These are phyloP conservation scores for Brachynemurus nebulosus DNA, from an alignment of 2,888 invertebrate species.

Conservation along the genomic window DNA sequence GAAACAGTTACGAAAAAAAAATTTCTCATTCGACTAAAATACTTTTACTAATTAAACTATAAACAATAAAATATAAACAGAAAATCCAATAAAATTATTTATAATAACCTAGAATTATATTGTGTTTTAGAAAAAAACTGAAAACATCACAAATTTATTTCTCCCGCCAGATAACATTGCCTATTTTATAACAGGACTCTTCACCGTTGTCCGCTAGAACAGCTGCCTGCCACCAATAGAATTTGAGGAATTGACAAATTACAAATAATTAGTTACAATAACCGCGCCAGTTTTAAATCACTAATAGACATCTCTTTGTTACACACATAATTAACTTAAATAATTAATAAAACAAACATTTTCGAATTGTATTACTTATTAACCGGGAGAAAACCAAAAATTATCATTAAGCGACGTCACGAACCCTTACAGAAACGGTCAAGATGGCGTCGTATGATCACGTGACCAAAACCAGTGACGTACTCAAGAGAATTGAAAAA, in stretches of 20 bases:
- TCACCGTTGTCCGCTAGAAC: slow-evolving; percentile 20
- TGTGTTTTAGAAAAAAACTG: background rate
- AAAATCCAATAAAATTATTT: too few species aligned
- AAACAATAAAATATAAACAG: too few species aligned
- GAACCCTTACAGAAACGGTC: slow-evolving; percentile 38
- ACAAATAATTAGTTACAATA: background rate
- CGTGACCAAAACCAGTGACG: slow-evolving; percentile 40
- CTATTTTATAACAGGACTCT: slow-evolving; percentile 6
- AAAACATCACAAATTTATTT: slow-evolving; percentile 2
- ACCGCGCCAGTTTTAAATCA: slow-evolving; percentile 8
- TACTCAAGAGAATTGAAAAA: slow-evolving; percentile 20
- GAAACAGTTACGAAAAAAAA: too few species aligned
- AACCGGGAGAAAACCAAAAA: slow-evolving; percentile 14
- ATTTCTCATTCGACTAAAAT: too few species aligned
- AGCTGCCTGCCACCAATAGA: slow-evolving; percentile 33
- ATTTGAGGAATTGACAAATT: slow-evolving; percentile 13
- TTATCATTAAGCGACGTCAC: slow-evolving; percentile 28
- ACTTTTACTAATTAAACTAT: too few species aligned
- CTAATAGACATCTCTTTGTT: background rate
- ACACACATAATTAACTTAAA: background rate
- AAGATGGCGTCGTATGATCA: slow-evolving; percentile 45
- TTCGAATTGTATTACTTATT: slow-evolving; percentile 1
- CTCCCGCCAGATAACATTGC: slow-evolving; percentile 7
- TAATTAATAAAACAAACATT: background rate
- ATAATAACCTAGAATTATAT: background rate